These are phyloP conservation scores for Nothocercus nigrocapillus DNA, from an alignment of 2,113 vertebrate species.

Conservation along the genomic window DNA sequence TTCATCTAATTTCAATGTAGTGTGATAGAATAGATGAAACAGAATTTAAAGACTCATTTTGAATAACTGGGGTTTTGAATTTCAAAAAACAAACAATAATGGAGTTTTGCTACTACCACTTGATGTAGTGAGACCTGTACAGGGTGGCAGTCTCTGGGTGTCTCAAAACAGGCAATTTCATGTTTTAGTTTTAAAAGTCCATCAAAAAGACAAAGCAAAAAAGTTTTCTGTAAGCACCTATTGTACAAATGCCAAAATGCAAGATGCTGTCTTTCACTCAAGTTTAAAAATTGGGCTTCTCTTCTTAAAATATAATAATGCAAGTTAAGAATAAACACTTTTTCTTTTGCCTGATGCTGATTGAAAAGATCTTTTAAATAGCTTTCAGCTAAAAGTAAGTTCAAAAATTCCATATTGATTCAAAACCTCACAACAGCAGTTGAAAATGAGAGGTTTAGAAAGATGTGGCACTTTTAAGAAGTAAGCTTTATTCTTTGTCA, in stretches of 20 bases:
- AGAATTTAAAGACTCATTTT: background rate
- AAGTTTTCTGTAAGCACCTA: background rate
- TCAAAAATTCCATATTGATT: slow-evolving; percentile 50
- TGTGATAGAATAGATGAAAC: background rate
- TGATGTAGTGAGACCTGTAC: background rate
- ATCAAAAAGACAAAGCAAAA: background rate
- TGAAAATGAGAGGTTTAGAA: slow-evolving; percentile 19
- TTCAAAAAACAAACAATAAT: background rate
- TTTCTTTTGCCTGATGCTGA: background rate
- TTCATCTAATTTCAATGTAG: background rate
- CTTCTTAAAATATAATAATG: background rate
- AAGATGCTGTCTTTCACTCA: background rate
- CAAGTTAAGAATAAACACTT: slow-evolving; percentile 18
- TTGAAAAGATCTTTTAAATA: slow-evolving; percentile 36
- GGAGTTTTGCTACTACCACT: background rate
- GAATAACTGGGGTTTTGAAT: background rate
- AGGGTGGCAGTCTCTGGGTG: background rate
- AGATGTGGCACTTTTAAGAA: slow-evolving; percentile 44
- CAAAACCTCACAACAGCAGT: slow-evolving; percentile 12
- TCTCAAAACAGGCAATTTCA: background rate
- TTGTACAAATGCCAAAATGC: background rate
- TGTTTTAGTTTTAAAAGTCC: background rate
- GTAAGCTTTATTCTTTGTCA: slow-evolving; percentile 55
- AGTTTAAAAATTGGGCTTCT: slow-evolving; percentile 16
- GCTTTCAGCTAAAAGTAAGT: slow-evolving; percentile 35